A percentile compares a stretch with the other conserved stretches of the same genome.
phyloP scores from a whole-genome alignment of 2,797 vertebrate genomes.

The Cryptoprocta ferox region DNA sequence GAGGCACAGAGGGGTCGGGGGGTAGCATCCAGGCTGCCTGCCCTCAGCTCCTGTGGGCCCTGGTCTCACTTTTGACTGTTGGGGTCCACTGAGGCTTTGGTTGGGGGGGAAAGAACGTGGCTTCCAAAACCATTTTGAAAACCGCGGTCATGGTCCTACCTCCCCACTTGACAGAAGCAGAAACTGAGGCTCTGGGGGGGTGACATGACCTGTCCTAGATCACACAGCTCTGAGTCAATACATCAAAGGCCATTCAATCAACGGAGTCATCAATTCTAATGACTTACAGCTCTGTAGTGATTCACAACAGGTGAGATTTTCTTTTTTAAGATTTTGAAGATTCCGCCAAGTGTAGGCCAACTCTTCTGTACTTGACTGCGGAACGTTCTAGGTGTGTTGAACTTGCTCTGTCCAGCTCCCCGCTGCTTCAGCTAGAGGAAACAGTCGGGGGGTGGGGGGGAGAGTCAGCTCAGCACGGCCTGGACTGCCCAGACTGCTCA shows the following conservation, averaged over 20 bases:
- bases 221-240: not conserved
- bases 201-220: fast-evolving
- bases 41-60: fast-evolving
- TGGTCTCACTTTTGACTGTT: not conserved
- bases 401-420: not conserved
- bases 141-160: too few species aligned
- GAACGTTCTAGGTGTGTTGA: not conserved
- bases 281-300: not conserved
- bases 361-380: not conserved
- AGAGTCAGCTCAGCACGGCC: not conserved
- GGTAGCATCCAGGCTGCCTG: not conserved
- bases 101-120: not conserved
- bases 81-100: not conserved
- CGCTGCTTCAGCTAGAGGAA: not conserved
- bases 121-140: not conserved
- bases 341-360: not conserved
- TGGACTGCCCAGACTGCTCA: too few species aligned
- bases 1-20: not conserved
- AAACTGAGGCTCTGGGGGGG: not conserved
- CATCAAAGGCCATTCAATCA: not conserved
- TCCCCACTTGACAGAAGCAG: not conserved
- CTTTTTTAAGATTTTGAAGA: not conserved
- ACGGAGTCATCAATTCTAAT: not conserved
- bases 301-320: not conserved
- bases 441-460: not conserved